Conservation (phyloP, 2,113 vertebrate species). For the Oceanites oceanicus region DNA sequence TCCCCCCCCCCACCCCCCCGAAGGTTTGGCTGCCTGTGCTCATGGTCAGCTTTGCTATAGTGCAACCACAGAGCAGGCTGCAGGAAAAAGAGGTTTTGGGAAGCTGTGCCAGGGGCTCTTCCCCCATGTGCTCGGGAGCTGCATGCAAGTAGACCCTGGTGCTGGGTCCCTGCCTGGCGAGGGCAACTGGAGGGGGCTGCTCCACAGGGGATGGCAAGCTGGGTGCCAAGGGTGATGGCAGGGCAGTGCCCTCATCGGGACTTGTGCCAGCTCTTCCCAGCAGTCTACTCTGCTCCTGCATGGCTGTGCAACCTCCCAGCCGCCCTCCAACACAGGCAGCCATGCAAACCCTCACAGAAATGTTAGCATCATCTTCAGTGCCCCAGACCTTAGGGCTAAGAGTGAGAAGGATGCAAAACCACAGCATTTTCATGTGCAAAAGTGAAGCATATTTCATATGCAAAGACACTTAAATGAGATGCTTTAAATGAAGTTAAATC, state of each 20-base stretch:
- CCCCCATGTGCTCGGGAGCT: neutral
- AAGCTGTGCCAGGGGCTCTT: neutral
- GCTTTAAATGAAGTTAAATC: neutral
- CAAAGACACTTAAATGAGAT: neutral
- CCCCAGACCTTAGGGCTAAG: neutral
- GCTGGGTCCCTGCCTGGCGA: neutral
- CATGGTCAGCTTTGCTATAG: neutral
- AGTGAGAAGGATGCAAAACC: neutral
- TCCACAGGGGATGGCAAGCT: rapidly evolving
- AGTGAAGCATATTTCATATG: neutral
- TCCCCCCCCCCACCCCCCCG: rapidly evolving
- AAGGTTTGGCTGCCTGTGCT: neutral
- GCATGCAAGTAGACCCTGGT: neutral
- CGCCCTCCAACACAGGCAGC: neutral
- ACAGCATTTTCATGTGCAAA: neutral
- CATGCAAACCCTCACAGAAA: neutral
- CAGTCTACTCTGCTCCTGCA: neutral
- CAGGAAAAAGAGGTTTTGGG: neutral
- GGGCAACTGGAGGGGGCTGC: neutral
- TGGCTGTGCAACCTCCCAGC: neutral
- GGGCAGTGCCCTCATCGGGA: neutral
- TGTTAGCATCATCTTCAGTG: rapidly evolving
- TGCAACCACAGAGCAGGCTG: neutral
- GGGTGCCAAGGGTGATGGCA: neutral
- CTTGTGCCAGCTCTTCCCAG: neutral